These are phyloP conservation scores for Caracal caracal DNA, from an alignment of 2,113 vertebrate genomes.

Conservation along the genomic window DNA sequence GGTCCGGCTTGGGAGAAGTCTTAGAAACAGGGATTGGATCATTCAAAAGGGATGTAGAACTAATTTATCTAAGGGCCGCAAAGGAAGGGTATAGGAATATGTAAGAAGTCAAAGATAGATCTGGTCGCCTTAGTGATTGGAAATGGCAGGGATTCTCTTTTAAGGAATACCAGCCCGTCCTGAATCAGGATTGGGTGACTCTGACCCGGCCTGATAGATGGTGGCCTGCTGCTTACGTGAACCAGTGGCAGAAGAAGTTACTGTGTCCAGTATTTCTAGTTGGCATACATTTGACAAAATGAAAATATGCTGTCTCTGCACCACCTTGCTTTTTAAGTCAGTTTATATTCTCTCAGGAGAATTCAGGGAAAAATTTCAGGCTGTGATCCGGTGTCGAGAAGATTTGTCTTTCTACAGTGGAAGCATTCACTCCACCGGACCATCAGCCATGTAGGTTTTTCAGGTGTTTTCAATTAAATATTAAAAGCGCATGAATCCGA, in stretches of 20 bases:
- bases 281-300: slow-evolving; percentile 41
- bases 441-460: not conserved
- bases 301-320: not conserved
- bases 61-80: slow-evolving; percentile 44
- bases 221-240: not conserved
- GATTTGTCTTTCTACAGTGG: slow-evolving; percentile 28
- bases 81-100: not conserved
- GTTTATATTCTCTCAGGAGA: slow-evolving; percentile 43
- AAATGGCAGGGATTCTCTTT: slow-evolving; percentile 47
- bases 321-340: slow-evolving; percentile 46
- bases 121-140: slow-evolving; percentile 24
- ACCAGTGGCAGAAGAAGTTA: not conserved
- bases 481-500: not conserved
- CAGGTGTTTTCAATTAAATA: slow-evolving; percentile 31
- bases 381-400: not conserved
- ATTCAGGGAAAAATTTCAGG: not conserved
- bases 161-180: not conserved
- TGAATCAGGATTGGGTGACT: slow-evolving; percentile 40
- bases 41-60: slow-evolving; percentile 13
- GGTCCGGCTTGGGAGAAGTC: slow-evolving; percentile 19
- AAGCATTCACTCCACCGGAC: not conserved
- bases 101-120: not conserved
- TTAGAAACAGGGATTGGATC: slow-evolving; percentile 11
- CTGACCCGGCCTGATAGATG: not conserved
- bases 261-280: slow-evolving; percentile 12